Percentiles rank a stretch among this genome's conserved stretches.
These are phyloP conservation scores for Alligator sinensis DNA, from an alignment of 2,113 vertebrate species.

Conservation along the genomic window DNA sequence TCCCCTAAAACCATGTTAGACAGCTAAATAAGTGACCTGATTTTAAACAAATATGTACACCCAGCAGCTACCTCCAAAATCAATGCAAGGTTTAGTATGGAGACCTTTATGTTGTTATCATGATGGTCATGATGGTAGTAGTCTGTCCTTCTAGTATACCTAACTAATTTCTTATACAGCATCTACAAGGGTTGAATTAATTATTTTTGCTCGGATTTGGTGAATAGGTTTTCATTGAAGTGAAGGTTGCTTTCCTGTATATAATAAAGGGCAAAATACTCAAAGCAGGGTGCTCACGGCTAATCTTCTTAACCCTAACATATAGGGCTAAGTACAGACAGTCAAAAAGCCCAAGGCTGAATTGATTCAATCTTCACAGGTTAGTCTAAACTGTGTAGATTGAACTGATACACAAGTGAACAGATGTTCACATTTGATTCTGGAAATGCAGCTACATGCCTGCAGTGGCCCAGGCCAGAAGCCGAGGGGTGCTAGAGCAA, in stretches of 20 bases:
- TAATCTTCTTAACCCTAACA: conserved; percentile 24
- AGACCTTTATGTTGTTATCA: neutral
- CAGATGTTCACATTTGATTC: too few relatives aligned
- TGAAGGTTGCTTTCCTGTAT: neutral
- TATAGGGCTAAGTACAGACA: too few relatives aligned
- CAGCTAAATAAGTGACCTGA: neutral
- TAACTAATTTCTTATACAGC: neutral
- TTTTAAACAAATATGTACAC: neutral
- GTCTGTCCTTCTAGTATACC: neutral
- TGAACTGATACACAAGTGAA: too few relatives aligned
- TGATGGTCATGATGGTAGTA: neutral
- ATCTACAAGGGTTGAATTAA: neutral
- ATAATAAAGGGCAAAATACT: neutral
- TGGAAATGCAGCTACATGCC: too few relatives aligned
- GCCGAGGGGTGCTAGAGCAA: too few relatives aligned
- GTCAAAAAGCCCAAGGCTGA: too few relatives aligned
- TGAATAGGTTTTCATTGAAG: neutral
- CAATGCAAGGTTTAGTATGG: neutral
- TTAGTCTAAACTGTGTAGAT: too few relatives aligned
- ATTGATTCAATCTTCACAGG: too few relatives aligned
- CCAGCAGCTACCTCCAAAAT: neutral
- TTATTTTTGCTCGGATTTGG: neutral
- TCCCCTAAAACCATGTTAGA: neutral
- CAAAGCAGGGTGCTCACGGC: neutral
- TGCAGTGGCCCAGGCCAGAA: too few relatives aligned